A percentile compares a stretch with the other conserved stretches of the same genome.
Conservation (phyloP, 2,113 vertebrate genomes). For the Sylvilagus bachmani region DNA sequence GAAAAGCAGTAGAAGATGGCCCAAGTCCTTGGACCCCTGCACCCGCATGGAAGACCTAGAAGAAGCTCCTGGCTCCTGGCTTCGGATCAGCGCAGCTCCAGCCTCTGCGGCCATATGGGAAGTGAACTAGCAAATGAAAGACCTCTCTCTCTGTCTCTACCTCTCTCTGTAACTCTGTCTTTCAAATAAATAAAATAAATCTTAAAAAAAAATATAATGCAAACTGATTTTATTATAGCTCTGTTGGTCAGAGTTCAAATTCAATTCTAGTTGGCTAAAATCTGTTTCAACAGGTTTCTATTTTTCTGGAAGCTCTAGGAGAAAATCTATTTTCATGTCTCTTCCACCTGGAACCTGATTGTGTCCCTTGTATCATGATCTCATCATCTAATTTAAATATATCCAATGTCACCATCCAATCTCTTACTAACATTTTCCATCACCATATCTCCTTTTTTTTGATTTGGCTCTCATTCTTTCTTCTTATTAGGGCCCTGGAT, state of each 20-base stretch:
- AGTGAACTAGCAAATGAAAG: too few relatives aligned
- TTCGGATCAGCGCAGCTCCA: too few relatives aligned
- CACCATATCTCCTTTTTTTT: background rate
- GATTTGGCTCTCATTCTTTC: background rate
- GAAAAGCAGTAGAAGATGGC: too few relatives aligned
- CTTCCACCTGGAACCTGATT: background rate
- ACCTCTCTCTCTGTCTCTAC: too few relatives aligned
- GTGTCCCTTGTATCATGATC: background rate
- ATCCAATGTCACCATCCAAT: background rate
- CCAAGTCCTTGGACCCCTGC: too few relatives aligned
- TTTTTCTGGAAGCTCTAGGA: background rate
- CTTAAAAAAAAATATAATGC: too few relatives aligned
- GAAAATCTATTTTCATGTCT: background rate
- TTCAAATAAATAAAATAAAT: too few relatives aligned
- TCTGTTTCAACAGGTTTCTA: background rate
- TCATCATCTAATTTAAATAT: background rate
- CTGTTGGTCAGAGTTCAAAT: background rate
- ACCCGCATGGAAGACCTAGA: too few relatives aligned
- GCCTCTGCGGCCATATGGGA: too few relatives aligned
- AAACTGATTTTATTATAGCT: background rate
- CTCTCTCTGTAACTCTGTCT: too few relatives aligned
- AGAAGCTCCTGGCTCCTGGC: too few relatives aligned
- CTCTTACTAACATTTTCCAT: background rate
- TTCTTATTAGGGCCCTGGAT: background rate
- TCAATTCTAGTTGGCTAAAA: background rate